Evolutionary conservation across 2,888 invertebrate genomes (phyloP).

Genomic region (Eristalis arbustorum): DNA sequence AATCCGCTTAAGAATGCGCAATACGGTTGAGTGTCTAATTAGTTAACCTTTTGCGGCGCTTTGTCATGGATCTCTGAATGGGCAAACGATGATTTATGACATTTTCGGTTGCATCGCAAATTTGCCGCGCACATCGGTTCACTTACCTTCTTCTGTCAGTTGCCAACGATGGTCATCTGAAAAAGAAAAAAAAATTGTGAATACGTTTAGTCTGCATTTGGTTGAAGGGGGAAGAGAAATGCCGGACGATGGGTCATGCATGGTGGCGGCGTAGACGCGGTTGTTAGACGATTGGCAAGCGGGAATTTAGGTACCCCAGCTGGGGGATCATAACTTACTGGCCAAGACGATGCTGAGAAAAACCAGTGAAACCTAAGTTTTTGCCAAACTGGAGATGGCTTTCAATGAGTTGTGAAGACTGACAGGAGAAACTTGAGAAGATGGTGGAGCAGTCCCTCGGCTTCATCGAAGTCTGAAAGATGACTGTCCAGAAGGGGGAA

Average conservation of each 20-base stretch:
- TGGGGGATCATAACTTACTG: neutral
- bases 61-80: slow-evolving; percentile 26
- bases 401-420: neutral
- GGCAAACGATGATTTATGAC: slow-evolving; percentile 49
- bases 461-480: too few relatives aligned
- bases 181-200: slow-evolving; percentile 17
- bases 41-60: slow-evolving; percentile 17
- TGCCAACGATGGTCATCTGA: slow-evolving; percentile 36
- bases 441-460: too few relatives aligned
- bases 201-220: neutral
- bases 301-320: neutral
- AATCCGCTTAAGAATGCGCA: slow-evolving; percentile 30
- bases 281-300: neutral
- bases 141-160: slow-evolving; percentile 59
- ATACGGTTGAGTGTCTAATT: slow-evolving; percentile 55
- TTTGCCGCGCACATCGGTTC: neutral
- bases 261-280: neutral
- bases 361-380: neutral
- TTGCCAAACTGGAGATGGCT: neutral
- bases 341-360: neutral
- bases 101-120: slow-evolving; percentile 18
- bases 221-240: neutral
- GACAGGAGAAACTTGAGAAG: neutral
- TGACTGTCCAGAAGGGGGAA: too few relatives aligned
- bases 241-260: neutral